phyloP scores from a whole-genome alignment of 2,113 vertebrate genomes.

The Sterrhoptilus dennistouni region DNA sequence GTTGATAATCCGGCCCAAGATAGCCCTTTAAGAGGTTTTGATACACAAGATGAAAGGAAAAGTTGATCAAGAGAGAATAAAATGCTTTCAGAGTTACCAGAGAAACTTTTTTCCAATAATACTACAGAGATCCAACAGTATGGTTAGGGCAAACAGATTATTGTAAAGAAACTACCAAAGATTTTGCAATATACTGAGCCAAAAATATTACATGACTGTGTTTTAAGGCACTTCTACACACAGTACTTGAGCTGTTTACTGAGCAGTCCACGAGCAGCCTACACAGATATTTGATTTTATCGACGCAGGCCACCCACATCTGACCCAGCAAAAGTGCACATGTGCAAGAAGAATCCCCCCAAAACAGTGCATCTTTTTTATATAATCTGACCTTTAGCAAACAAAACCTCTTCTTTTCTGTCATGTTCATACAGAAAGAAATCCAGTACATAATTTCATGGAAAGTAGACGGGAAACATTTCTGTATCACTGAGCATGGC shows the following conservation, averaged over 20 bases:
- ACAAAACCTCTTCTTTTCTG: neutral
- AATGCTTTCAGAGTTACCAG: neutral
- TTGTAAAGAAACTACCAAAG: neutral
- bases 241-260: slow-evolving; percentile 16
- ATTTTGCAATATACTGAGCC: neutral
- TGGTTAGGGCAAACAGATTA: neutral
- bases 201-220: neutral
- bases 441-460: neutral
- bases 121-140: neutral
- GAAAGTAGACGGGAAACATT: neutral
- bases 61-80: neutral
- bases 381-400: neutral
- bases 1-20: neutral
- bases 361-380: neutral
- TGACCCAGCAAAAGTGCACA: neutral
- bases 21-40: neutral
- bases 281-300: neutral
- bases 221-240: neutral
- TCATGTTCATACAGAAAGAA: neutral
- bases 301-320: neutral
- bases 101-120: neutral
- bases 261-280: neutral
- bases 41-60: neutral
- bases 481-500: neutral
- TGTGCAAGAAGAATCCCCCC: neutral